Percentiles rank a stretch among this genome's conserved stretches.
Evolutionary conservation across 2,888 invertebrate genomes (phyloP).

Genomic region (Heliconius ethilla): DNA sequence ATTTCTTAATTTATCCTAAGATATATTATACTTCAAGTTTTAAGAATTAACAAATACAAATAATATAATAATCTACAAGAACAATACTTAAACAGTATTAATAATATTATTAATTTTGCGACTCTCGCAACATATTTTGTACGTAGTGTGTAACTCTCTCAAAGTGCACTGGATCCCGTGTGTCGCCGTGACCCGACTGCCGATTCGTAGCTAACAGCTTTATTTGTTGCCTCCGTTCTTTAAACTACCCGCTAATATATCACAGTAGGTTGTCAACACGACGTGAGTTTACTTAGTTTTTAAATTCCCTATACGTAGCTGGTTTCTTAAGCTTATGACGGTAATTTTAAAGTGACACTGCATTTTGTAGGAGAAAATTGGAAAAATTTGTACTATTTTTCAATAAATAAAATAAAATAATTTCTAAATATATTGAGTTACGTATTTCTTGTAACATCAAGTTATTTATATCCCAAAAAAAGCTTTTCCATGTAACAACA

Average conservation of each 20-base stretch:
- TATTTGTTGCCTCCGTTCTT: constrained; percentile 70
- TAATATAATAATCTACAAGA: background rate
- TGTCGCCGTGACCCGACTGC: constrained; percentile 74
- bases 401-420: background rate
- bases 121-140: constrained; percentile 35
- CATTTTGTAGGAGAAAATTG: background rate
- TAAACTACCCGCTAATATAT: constrained; percentile 46
- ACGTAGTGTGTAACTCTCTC: constrained; percentile 53
- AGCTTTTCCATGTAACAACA: background rate
- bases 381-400: background rate
- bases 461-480: background rate
- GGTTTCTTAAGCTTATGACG: background rate
- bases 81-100: background rate
- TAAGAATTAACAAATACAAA: background rate
- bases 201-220: constrained; percentile 71
- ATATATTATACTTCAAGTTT: background rate
- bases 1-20: background rate
- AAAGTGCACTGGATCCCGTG: constrained; percentile 76
- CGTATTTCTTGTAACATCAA: no score
- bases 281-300: constrained; percentile 33
- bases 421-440: no score
- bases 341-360: constrained; percentile 4
- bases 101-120: constrained; percentile 16
- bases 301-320: constrained; percentile 22
- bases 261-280: constrained; percentile 41